Conservation (phyloP, 2,888 invertebrate species). For the Chloroclysta siterata region DNA sequence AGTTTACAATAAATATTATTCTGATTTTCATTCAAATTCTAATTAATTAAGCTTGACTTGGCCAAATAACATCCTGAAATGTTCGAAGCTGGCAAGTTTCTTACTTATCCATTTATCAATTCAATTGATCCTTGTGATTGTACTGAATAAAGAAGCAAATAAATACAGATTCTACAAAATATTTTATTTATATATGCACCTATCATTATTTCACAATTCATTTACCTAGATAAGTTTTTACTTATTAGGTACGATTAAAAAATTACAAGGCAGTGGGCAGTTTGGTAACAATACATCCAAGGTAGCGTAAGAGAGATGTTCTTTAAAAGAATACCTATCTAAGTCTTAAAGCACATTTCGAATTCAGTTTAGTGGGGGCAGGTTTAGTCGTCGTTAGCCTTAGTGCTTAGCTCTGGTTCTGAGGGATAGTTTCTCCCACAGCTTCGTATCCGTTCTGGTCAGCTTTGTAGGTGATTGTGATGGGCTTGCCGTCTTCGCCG, state of each 20-base stretch:
- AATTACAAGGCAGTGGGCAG: not conserved
- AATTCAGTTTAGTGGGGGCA: slow-evolving; percentile 15
- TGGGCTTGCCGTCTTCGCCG: slow-evolving; percentile 82
- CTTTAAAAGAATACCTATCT: not conserved
- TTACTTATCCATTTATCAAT: too few species aligned
- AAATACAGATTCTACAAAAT: not conserved
- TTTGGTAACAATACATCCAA: not conserved
- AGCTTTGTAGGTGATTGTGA: slow-evolving; percentile 82
- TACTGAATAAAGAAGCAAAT: too few species aligned
- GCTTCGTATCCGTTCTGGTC: slow-evolving; percentile 88
- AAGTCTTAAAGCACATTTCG: slow-evolving; percentile 5
- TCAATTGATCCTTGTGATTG: too few species aligned
- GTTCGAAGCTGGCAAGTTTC: too few species aligned
- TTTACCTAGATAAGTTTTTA: slow-evolving; percentile 10
- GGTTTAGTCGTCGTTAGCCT: slow-evolving; percentile 3
- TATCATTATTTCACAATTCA: slow-evolving; percentile 12
- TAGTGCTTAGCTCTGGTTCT: slow-evolving; percentile 62
- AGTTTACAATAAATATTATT: too few species aligned
- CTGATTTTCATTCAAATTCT: too few species aligned
- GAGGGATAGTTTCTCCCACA: slow-evolving; percentile 86
- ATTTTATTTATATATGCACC: not conserved
- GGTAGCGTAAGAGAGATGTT: not conserved
- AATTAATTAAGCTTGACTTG: too few species aligned
- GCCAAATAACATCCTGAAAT: too few species aligned
- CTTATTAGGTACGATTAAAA: not conserved